Percentiles rank a stretch among this genome's conserved stretches.
Conservation (phyloP, 2,888 invertebrate species). For the Microctonus brassicae region DNA sequence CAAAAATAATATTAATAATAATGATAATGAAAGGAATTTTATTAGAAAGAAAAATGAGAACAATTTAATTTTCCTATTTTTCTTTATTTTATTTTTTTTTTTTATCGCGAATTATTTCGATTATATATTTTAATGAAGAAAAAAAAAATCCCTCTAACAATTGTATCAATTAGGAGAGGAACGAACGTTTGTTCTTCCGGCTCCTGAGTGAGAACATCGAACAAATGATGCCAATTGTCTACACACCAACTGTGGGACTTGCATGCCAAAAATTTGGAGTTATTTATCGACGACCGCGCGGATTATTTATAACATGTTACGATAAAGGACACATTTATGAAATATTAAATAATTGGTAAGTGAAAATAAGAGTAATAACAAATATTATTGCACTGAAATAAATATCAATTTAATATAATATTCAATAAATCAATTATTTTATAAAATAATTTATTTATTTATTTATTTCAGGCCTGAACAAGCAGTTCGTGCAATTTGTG, state of each 20-base stretch:
- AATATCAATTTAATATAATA: too few species aligned
- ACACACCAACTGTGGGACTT: slow-evolving; percentile 97
- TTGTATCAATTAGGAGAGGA: slow-evolving; percentile 80
- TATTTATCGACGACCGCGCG: slow-evolving; percentile 93
- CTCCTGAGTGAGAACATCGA: slow-evolving; percentile 93
- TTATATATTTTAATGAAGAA: slow-evolving; percentile 4
- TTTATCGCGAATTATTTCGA: not conserved
- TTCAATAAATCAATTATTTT: too few species aligned
- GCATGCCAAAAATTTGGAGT: slow-evolving; percentile 98
- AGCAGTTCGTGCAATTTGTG: slow-evolving; percentile 88
- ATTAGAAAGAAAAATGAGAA: not conserved
- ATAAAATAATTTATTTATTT: not conserved
- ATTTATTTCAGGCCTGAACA: slow-evolving; percentile 80
- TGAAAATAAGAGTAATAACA: slow-evolving; percentile 38
- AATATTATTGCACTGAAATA: too few species aligned
- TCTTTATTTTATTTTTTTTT: too few species aligned
- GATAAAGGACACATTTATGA: slow-evolving; percentile 94
- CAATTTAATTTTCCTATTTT: too few species aligned
- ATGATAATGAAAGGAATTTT: not conserved
- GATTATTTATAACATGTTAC: slow-evolving; percentile 95
- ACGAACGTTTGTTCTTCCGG: slow-evolving; percentile 96
- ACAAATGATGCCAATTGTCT: slow-evolving; percentile 95
- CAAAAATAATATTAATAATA: not conserved
- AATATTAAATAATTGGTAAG: slow-evolving; percentile 92
- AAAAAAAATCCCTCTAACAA: slow-evolving; percentile 21